Conservation (phyloP, 2,888 invertebrate species). For the Lasius platythorax region DNA sequence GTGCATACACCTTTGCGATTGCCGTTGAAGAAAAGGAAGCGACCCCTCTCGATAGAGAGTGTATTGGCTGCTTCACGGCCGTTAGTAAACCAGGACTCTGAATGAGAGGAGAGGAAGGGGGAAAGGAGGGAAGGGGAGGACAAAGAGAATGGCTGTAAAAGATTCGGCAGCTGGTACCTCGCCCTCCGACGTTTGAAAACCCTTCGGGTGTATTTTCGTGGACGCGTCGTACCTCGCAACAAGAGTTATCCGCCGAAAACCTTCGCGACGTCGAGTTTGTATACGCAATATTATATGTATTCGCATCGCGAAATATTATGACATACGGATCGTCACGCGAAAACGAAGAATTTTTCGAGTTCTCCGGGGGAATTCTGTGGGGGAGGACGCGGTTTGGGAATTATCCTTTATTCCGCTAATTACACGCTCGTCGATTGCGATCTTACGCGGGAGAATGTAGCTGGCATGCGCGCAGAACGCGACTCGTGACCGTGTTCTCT, state of each 20-base stretch:
- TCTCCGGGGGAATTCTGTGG: conserved; percentile 8
- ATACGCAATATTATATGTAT: too few relatives aligned
- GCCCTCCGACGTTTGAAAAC: conserved; percentile 43
- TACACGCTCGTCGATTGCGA: conserved; percentile 27
- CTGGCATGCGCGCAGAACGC: conserved; percentile 32
- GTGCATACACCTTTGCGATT: conserved; percentile 66
- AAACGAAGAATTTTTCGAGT: conserved; percentile 6
- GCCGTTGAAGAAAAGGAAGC: conserved; percentile 72
- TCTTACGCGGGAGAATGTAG: conserved; percentile 35
- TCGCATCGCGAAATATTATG: conserved; percentile 37
- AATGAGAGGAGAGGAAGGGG: background rate
- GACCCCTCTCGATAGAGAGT: conserved; percentile 70
- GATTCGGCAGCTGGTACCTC: conserved; percentile 73
- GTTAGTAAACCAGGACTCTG: conserved; percentile 56
- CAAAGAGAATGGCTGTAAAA: conserved; percentile 66
- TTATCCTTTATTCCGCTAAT: conserved; percentile 35
- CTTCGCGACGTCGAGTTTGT: conserved; percentile 41
- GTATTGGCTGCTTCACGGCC: conserved; percentile 73
- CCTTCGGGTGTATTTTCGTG: conserved; percentile 26
- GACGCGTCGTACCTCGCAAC: background rate
- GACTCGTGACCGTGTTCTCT: conserved; percentile 40
- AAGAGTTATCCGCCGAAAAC: conserved; percentile 42
- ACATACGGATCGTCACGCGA: conserved; percentile 7
- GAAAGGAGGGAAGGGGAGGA: conserved; percentile 24
- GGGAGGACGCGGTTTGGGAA: conserved; percentile 3